Evolutionary conservation across 1,140 invertebrate species (phyloP), one percentile per base, ranked within the genome.

Genomic region (Scylla paramamosain): DNA sequence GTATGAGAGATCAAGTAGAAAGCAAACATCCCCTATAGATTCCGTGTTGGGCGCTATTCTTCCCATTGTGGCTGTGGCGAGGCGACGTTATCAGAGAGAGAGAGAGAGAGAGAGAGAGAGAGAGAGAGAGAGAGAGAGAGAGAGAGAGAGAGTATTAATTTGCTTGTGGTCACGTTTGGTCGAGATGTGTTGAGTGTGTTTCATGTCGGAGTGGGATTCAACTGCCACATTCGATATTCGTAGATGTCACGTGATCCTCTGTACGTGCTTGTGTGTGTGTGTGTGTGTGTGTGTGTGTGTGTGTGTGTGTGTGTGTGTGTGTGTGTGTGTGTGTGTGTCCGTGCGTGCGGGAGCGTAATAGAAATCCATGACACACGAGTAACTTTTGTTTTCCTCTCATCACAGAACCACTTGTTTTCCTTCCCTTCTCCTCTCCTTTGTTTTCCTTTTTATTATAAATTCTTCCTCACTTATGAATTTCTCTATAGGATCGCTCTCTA

Each of bases 101-200:
- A 10, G 59, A 67, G 59, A 67, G 59, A 67, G 59, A 67, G 59
- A 67, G 59, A 67, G 59, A 77, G 10, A 77, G 67, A 77, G 67
- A 77, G 67, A 77, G 67, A 77, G 67, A 77, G 67, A 77, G 67
- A 77, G 67, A 77, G 67, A 77, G 67, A 77, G 67, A 77, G 67
- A 77, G 67, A 77, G 67, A 77, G 67, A 77, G 67, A 77, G 25
- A n/a, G 16, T n/a, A n/a, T 77, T 77, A n/a, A 3, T 77, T 77
- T 77, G 25, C 20, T 77, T n/a, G 67, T 77, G 67, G 25, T 77
- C 67, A 77, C 67, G 67, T n/a, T 77, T 20, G 20, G n/a, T 1
- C 8, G 67, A 77, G 67, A n/a, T 77, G 16, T n/a, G 67, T n/a
- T 77, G 1, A 59, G 52, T n/a, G 67, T 77, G 67, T 77, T n/a